Percentiles rank a stretch among this genome's conserved stretches.
phyloP scores from a whole-genome alignment of 2,888 invertebrate species.

The Pammene fasciana region DNA sequence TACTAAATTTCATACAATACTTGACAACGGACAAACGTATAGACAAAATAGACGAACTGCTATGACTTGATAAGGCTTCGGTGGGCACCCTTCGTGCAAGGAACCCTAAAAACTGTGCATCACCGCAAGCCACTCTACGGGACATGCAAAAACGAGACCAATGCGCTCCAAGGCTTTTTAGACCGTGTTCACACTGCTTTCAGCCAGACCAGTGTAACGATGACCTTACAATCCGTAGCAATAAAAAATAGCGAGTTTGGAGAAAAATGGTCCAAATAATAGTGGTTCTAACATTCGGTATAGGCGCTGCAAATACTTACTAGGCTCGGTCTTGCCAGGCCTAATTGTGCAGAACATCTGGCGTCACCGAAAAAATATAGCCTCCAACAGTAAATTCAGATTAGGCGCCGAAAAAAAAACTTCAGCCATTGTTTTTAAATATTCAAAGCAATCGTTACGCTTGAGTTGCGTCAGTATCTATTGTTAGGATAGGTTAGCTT shows the following conservation, averaged over 20 bases:
- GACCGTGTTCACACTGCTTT: conserved; percentile 7
- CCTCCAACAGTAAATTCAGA: conserved; percentile 28
- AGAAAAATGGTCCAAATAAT: no score
- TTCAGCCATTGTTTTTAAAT: conserved; percentile 27
- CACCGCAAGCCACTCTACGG: conserved; percentile 58
- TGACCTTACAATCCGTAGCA: not conserved
- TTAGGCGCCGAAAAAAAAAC: conserved; percentile 21
- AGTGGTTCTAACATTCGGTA: no score
- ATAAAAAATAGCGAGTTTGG: no score
- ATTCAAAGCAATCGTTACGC: conserved; percentile 6
- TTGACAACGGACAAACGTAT: not conserved
- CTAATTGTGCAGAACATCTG: conserved; percentile 30
- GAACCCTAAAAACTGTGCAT: conserved; percentile 47
- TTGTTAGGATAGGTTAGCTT: conserved; percentile 28
- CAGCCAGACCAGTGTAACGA: not conserved
- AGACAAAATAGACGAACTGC: not conserved
- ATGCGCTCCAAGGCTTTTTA: conserved; percentile 27
- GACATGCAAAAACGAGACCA: conserved; percentile 47
- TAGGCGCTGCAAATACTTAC: no score
- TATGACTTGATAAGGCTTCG: not conserved
- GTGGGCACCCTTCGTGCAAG: not conserved
- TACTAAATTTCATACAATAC: no score
- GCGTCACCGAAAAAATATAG: conserved; percentile 18
- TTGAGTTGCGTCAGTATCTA: conserved; percentile 2
- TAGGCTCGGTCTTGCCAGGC: conserved; percentile 1